A percentile compares a stretch with the other conserved stretches of the same genome.
These are phyloP conservation scores for Periplaneta americana DNA, from an alignment of 1,140 invertebrate species.

Conservation along the genomic window DNA sequence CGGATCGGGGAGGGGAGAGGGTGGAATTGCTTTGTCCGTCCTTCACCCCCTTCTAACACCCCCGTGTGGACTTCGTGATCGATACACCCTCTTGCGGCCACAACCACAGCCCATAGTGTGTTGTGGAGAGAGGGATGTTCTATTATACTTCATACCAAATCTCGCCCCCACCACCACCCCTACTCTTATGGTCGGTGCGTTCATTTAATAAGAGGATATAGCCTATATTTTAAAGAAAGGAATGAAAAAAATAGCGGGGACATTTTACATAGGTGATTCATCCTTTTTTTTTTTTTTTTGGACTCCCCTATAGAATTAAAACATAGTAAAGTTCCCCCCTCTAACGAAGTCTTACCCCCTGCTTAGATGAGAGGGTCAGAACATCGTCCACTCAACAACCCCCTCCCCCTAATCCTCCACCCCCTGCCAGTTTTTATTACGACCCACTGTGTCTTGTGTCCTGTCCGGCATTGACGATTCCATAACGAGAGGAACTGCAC, in stretches of 20 bases:
- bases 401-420: neutral
- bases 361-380: neutral
- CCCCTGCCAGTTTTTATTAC: neutral
- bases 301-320: neutral
- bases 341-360: neutral
- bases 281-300: neutral
- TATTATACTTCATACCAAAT: neutral
- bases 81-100: neutral
- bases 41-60: neutral
- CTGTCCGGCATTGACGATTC: neutral
- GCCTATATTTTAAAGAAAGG: neutral
- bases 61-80: neutral
- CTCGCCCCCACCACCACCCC: neutral
- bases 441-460: neutral
- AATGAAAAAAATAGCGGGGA: neutral
- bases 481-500: neutral
- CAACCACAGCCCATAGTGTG: neutral
- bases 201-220: neutral
- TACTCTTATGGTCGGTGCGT: neutral
- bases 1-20: neutral
- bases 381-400: neutral
- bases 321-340: neutral
- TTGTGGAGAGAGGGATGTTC: neutral
- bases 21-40: neutral
- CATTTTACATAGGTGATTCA: neutral